Percentiles rank a stretch among this genome's conserved stretches.
phyloP scores from a whole-genome alignment of 2,888 invertebrate species.

The Tachina grossa region DNA sequence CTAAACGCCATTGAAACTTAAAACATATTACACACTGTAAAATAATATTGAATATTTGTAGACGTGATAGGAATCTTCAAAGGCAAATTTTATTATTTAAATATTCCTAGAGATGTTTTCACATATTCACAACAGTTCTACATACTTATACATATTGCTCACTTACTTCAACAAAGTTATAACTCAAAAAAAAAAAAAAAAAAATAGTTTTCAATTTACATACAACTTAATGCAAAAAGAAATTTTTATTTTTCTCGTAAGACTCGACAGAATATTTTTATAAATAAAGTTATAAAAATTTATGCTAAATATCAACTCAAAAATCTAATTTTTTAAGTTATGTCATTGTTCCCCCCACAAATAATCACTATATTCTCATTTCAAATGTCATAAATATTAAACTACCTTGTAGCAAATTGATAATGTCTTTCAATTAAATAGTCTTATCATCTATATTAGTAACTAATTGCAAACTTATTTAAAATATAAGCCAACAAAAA shows the following conservation, averaged over 20 bases:
- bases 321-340: too few species aligned
- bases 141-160: background rate
- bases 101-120: slow-evolving; percentile 2
- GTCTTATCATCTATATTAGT: background rate
- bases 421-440: background rate
- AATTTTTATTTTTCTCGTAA: too few species aligned
- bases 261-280: too few species aligned
- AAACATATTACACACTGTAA: slow-evolving; percentile 32
- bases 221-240: too few species aligned
- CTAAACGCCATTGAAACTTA: slow-evolving; percentile 43
- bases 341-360: too few species aligned
- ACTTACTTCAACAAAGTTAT: too few species aligned
- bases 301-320: too few species aligned
- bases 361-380: background rate
- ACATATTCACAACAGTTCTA: background rate
- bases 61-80: slow-evolving; percentile 38
- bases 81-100: slow-evolving; percentile 23
- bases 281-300: too few species aligned
- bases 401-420: slow-evolving; percentile 13
- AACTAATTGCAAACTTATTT: slow-evolving; percentile 2
- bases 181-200: too few species aligned
- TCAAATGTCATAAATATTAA: slow-evolving; percentile 30
- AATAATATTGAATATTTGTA: slow-evolving; percentile 38
- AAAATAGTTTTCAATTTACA: too few species aligned
- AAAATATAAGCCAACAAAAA: background rate